Evolutionary conservation across 2,797 vertebrate genomes (phyloP).

Genomic region (Melanogrammus aeglefinus): DNA sequence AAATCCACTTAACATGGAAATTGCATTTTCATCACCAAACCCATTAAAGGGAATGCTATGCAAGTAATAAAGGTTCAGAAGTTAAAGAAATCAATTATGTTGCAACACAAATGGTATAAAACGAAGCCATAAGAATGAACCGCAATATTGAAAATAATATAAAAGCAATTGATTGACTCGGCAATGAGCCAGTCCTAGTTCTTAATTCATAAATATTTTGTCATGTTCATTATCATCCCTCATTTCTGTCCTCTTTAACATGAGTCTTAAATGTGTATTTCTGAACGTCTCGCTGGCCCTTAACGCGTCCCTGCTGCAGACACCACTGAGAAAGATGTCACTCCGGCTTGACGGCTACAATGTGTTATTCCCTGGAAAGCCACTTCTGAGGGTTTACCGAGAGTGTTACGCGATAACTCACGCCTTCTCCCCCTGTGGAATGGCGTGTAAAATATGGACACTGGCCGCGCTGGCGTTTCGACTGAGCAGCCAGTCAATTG

Average conservation of each 20-base stretch:
- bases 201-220: background rate
- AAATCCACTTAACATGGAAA: constrained; percentile 72
- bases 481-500: constrained; percentile 65
- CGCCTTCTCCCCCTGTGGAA: constrained; percentile 43
- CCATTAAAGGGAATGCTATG: background rate
- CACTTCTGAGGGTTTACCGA: background rate
- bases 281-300: background rate
- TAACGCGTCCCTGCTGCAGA: background rate
- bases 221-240: background rate
- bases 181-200: background rate
- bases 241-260: background rate
- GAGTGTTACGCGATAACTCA: constrained; percentile 38
- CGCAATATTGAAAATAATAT: background rate
- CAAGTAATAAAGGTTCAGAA: background rate
- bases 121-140: background rate
- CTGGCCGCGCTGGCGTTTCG: constrained; percentile 43
- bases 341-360: constrained; percentile 34
- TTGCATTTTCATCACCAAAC: constrained; percentile 40
- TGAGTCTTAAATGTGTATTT: background rate
- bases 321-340: constrained; percentile 26
- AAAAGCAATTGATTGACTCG: background rate
- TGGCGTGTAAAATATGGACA: constrained; percentile 64
- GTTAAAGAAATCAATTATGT: background rate
- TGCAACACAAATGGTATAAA: background rate
- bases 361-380: constrained; percentile 4